phyloP scores from a whole-genome alignment of 2,888 invertebrate species.

The Aspidiotus destructor region DNA sequence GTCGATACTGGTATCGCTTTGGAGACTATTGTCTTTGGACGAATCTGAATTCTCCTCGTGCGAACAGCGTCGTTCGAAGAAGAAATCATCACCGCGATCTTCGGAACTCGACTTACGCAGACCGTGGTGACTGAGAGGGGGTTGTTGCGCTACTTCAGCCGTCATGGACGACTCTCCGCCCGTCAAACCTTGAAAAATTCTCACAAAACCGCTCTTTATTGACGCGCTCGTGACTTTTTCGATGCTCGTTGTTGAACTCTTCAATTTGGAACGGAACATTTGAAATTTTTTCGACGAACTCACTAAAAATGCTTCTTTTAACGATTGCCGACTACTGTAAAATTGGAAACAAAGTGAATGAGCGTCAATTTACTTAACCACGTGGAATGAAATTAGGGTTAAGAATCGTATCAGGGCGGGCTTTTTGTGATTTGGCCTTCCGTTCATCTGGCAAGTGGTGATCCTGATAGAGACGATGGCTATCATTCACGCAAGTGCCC shows the following conservation, averaged over 20 bases:
- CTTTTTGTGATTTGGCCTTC: too few relatives aligned
- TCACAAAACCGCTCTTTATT: constrained; percentile 65
- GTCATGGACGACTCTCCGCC: constrained; percentile 34
- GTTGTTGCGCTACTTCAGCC: constrained; percentile 36
- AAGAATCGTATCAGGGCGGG: too few relatives aligned
- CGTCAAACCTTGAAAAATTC: constrained; percentile 73
- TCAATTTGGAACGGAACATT: constrained; percentile 66
- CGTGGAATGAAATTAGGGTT: too few relatives aligned
- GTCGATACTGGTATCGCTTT: constrained; percentile 88
- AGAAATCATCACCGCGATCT: constrained; percentile 29
- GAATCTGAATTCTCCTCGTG: constrained; percentile 65
- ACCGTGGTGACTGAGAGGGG: constrained; percentile 34
- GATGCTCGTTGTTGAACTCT: constrained; percentile 70
- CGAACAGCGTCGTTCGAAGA: constrained; percentile 60
- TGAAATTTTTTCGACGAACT: constrained; percentile 66
- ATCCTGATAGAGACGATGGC: too few relatives aligned
- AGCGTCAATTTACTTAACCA: too few relatives aligned
- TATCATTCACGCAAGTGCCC: too few relatives aligned
- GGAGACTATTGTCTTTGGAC: constrained; percentile 76
- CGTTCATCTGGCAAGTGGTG: too few relatives aligned
- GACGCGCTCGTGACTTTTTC: constrained; percentile 64
- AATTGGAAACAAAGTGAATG: neutral
- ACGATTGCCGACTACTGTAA: constrained; percentile 44
- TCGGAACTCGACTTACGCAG: constrained; percentile 34
- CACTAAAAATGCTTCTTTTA: constrained; percentile 64